Evolutionary conservation across 2,113 vertebrate genomes (phyloP).

Genomic region (Camelus bactrianus): DNA sequence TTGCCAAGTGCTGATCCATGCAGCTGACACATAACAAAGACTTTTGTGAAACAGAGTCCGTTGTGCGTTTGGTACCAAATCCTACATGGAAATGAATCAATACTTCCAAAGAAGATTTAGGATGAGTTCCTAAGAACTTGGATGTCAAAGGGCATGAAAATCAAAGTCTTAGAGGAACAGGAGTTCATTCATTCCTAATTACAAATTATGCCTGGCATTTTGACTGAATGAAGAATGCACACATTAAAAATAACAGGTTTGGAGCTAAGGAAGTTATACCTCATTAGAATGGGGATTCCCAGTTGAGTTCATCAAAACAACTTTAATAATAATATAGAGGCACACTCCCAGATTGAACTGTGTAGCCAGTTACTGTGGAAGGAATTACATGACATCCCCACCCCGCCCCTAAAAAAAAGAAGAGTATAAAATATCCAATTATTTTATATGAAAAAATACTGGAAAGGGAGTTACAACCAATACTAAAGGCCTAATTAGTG

Average conservation of each 20-base stretch:
- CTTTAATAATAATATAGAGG: not conserved
- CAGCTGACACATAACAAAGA: not conserved
- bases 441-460: slow-evolving; percentile 8
- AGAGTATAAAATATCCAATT: not conserved
- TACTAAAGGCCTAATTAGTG: not conserved
- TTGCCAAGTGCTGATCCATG: not conserved
- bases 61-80: not conserved
- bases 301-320: not conserved
- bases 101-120: not conserved
- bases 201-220: not conserved
- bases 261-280: not conserved
- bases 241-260: not conserved
- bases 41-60: not conserved
- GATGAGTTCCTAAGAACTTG: not conserved
- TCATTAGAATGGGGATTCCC: not conserved
- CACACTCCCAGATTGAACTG: not conserved
- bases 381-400: not conserved
- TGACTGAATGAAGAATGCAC: not conserved
- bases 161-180: not conserved
- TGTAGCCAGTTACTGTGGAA: not conserved
- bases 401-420: not conserved
- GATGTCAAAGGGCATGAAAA: not conserved
- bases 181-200: not conserved
- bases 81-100: not conserved
- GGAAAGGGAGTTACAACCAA: not conserved